Evolutionary conservation across 2,113 vertebrate species (phyloP), one percentile per base, ranked within the genome.

Genomic region (Atrichornis clamosus): DNA sequence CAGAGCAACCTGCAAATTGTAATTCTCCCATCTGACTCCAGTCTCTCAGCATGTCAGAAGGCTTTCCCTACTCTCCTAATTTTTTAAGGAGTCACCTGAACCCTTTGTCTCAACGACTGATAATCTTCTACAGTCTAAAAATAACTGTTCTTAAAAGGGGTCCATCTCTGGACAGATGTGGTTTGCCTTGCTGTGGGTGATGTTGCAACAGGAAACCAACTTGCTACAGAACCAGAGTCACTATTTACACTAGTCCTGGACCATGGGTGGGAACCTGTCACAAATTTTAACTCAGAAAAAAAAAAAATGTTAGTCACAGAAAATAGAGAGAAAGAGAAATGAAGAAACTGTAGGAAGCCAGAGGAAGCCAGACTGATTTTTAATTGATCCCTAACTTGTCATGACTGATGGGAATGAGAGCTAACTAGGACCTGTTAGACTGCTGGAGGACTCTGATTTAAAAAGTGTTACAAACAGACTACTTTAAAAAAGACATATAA

Each of bases 201-300:
- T 84, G 64, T 59, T 78, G 84, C 80, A 87, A 78, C 81, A 87
- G 93, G 87, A 96, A 96, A 70, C 73, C 52, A 70, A 50, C 84
- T 92, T 81, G 89, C 87, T 86, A 33, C 37, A 60, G 63, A 84
- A 33, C 15, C 11, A 52, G 27, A 64, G 64, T 77, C 41, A 28
- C 22, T 65, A 24, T 89, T 84, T 86, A 42, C 47, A 46, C 73
- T 22, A 42, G 50, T n/a, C 63, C 28, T 64, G 67, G 44, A 26
- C 62, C 17, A 13, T 10, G 46, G 19, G 37, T 60, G 72, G 88
- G 56, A 87, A 67, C 27, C 8, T 65, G 35, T 76, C 22, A 92
- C 46, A 70, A 55, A 55, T 77, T 77, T 75, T 87, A 30, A 47
- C 50, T 84, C 11, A 13, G 50, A 22, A 64, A 83, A 92, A 49